Percentiles rank a stretch among this genome's conserved stretches.
Evolutionary conservation across 2,888 invertebrate genomes (phyloP).

Genomic region (Gnatocerus cornutus): DNA sequence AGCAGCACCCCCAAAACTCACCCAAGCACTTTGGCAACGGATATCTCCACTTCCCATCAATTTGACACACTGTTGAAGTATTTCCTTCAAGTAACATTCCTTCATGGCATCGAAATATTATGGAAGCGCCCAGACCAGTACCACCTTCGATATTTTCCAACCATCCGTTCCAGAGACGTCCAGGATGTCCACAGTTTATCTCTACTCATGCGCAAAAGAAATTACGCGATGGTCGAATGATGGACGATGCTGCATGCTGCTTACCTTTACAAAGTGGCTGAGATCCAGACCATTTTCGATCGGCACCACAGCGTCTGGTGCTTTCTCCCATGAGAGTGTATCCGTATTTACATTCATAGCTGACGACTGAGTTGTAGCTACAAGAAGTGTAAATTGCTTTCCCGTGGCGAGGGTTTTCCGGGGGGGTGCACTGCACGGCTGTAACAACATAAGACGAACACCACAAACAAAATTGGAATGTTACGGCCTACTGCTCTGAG

Average conservation of each 20-base stretch:
- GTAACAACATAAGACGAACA: constrained; percentile 77
- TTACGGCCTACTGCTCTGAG: constrained; percentile 13
- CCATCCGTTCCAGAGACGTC: constrained; percentile 96
- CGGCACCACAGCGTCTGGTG: constrained; percentile 93
- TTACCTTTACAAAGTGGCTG: constrained; percentile 93
- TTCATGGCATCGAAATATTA: constrained; percentile 94
- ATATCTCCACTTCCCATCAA: constrained; percentile 96
- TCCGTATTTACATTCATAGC: constrained; percentile 96
- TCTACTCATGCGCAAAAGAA: constrained; percentile 75
- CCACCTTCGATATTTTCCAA: constrained; percentile 91
- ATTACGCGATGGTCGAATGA: constrained; percentile 35
- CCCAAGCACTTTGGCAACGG: constrained; percentile 92
- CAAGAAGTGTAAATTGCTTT: constrained; percentile 94
- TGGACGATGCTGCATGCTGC: constrained; percentile 35
- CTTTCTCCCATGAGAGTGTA: constrained; percentile 92
- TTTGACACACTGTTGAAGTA: constrained; percentile 92
- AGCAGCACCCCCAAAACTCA: constrained; percentile 66
- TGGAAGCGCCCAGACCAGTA: constrained; percentile 92
- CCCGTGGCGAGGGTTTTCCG: constrained; percentile 94
- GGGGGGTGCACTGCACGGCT: constrained; percentile 95
- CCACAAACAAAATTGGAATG: constrained; percentile 60
- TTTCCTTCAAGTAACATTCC: constrained; percentile 93
- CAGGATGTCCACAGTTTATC: constrained; percentile 97
- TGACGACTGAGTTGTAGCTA: constrained; percentile 95
- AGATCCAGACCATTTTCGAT: constrained; percentile 95